These are phyloP conservation scores for Sprattus sprattus DNA, from an alignment of 2,113 vertebrate genomes.

Conservation along the genomic window DNA sequence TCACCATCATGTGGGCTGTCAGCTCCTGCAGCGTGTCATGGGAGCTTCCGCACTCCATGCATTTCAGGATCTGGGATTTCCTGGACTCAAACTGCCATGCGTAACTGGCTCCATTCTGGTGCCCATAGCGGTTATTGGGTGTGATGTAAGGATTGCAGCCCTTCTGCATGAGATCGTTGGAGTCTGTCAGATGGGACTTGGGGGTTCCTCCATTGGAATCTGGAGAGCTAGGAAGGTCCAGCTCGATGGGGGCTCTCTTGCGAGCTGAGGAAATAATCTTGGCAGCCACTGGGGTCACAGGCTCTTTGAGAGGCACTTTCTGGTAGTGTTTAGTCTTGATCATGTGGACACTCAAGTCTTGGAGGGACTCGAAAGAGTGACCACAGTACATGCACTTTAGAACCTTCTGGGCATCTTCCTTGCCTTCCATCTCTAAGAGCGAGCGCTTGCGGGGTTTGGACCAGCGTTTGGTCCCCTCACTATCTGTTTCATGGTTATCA, in stretches of 20 bases:
- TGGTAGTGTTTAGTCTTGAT: constrained; percentile 99
- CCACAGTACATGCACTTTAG: constrained; percentile 99
- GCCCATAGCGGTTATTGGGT: constrained; percentile 94
- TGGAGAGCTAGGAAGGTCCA: constrained; percentile 93
- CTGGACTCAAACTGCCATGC: constrained; percentile 98
- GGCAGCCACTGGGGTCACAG: constrained; percentile 91
- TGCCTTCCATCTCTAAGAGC: constrained; percentile 96
- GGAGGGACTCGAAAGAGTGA: constrained; percentile 98
- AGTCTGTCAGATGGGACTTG: constrained; percentile 78
- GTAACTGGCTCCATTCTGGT: constrained; percentile 98
- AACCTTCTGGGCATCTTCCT: constrained; percentile 98
- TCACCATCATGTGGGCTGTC: constrained; percentile 99
- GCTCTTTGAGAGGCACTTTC: constrained; percentile 99
- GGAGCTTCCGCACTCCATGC: constrained; percentile 98
- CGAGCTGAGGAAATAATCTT: constrained; percentile 91
- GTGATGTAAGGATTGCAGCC: constrained; percentile 92
- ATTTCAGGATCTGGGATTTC: constrained; percentile 97
- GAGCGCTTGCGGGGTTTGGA: constrained; percentile 98
- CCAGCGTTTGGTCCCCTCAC: constrained; percentile 92
- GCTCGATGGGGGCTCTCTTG: constrained; percentile 87
- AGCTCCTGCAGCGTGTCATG: constrained; percentile 96
- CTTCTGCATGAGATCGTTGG: constrained; percentile 85
- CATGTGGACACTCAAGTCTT: constrained; percentile 98
- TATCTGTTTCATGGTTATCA: constrained; percentile 95
- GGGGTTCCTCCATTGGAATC: constrained; percentile 91